phyloP scores from a whole-genome alignment of 1,140 invertebrate genomes.

The Aphidius ervi region DNA sequence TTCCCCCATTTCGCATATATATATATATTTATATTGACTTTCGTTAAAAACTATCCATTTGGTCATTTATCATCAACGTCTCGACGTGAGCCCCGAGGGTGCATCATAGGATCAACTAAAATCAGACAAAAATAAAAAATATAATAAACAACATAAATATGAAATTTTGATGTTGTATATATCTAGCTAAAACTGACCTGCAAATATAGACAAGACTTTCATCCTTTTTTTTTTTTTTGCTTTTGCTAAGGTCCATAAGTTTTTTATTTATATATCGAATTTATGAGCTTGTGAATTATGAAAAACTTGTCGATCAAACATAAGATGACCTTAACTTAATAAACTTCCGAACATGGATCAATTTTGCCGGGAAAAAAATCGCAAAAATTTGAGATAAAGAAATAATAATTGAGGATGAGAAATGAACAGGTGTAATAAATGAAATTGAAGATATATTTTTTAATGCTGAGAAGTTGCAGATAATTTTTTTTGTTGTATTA shows the following conservation, averaged over 20 bases:
- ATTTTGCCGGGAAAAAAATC: neutral
- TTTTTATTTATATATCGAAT: constrained; percentile 1
- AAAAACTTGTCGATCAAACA: constrained; percentile 14
- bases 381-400: neutral
- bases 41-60: constrained; percentile 47
- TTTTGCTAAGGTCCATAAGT: too few species aligned
- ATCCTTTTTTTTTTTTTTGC: neutral
- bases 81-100: constrained; percentile 37
- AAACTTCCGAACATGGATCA: neutral
- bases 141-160: neutral
- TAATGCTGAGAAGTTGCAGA: neutral
- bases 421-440: neutral
- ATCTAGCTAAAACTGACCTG: constrained; percentile 46
- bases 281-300: constrained; percentile 20
- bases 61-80: constrained; percentile 50
- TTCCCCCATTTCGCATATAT: constrained; percentile 21
- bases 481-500: neutral
- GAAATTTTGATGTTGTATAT: constrained; percentile 30
- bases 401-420: neutral
- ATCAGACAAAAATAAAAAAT: constrained; percentile 31
- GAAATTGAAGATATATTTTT: too few species aligned
- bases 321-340: neutral
- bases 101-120: constrained; percentile 37
- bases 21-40: constrained; percentile 20
- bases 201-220: constrained; percentile 43